Base-by-base conservation (phyloP, 2,113 vertebrate species). In the Talpa occidentalis region DNA sequence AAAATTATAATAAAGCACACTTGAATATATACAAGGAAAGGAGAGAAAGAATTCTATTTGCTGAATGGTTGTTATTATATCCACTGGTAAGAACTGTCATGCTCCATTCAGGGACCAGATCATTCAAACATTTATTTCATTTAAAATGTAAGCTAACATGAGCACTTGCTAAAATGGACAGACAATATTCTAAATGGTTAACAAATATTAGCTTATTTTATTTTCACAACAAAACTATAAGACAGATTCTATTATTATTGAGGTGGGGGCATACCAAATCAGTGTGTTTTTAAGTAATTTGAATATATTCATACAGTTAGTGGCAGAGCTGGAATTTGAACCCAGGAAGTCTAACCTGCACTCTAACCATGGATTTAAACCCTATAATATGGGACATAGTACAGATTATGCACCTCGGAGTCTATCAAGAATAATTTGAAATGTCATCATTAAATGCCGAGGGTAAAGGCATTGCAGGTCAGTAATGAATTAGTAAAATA, bases 381-480 rank as follows among this genome's bases (percentile, higher is more conserved):
- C 30, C 3, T 60, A 22, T n/a, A 28, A 16, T 66, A 54, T 66
- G 19, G 7, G 10, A 86, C 7, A 5, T 35, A 42, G 6, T n/a
- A 12, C 60, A 37, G 37, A 14, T 67, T 6, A 74, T n/a, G 28
- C 5, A 44, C 24, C 59, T 73, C 12, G 73, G 24, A 59, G 7
- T 91, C 60, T 78, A 92, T 84, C 22, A 93, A 78, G 85, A 73
- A 56, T 42, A 37, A 83, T 44, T 90, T 80, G 35, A 84, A 88
- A 85, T 73, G 21, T 37, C 47, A 67, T 0, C 32, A 22, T 69
- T 70, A 76, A 90, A 88, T 52, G 40, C 32, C 52, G 84, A 76
- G 9, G 35, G 1, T 90, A 93, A 88, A 37, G 28, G 0, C 30
- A 83, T 64, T 52, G 47, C 11, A 59, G 19, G 3, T 59, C 59